Base-by-base conservation (phyloP, 1,140 invertebrate species). In the Drosophila seguyi region DNA sequence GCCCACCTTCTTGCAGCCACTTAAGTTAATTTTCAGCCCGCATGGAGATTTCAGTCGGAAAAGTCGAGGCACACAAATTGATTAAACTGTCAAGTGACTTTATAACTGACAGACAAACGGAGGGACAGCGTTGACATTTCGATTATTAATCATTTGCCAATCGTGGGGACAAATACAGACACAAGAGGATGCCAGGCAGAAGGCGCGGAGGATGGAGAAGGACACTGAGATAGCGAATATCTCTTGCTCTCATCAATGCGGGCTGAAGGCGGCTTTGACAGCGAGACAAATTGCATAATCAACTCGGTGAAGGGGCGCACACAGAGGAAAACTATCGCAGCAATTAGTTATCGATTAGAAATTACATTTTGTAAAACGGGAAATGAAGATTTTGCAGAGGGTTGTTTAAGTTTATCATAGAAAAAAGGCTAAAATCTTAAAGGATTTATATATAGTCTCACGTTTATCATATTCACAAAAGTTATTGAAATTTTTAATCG, bases 41-140 rank as follows among this genome's bases (percentile, higher is more conserved):
- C 69, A 73, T 73, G 67, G 14, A 41, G 69, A 72, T 22, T 36
- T 73, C 44, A 50, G 22, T 11, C 13, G 66, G 52, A 72, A 72
- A 73, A 59, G 69, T 73, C 67, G 77, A 36, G 47, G 59, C 67
- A 68, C 62, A 80, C 73, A 85, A 84, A 84, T 88, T 88, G 84
- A 88, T 90, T 90, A 85, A 90, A 88, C 81, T 85, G 85, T 88
- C 85, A 85, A 90, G 78, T 90, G 85, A 88, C 86, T 88, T 90
- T 90, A 73, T 75, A 75, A 53, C 86, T 81, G 85, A 90, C 73
- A 81, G 81, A 62, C 74, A 68, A 44, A 62, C 74, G 75, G 41
- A 69, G 29, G 66, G 62, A 13, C 66, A 53, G 58, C 74, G 75
- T 76, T 90, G 85, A 85, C 86, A 85, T 88, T 88, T 85, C 88